These are phyloP conservation scores for Kryphioiulus occultus DNA, from an alignment of 2,888 invertebrate species.

Conservation along the genomic window DNA sequence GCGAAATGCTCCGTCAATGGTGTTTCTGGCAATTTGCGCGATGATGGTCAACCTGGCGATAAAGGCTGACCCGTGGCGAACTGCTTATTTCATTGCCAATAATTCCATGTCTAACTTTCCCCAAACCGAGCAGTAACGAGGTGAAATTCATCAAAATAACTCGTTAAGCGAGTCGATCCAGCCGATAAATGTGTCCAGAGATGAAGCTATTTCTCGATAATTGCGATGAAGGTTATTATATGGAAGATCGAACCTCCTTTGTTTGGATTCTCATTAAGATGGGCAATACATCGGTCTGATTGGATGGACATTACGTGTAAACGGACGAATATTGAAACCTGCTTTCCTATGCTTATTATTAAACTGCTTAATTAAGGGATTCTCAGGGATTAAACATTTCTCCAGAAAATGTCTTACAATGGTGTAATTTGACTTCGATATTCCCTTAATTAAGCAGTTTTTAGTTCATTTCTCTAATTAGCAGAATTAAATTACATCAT, in stretches of 20 bases:
- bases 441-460: too few relatives aligned
- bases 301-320: background rate
- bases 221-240: background rate
- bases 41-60: background rate
- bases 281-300: background rate
- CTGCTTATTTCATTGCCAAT: constrained; percentile 4
- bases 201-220: background rate
- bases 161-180: background rate
- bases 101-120: background rate
- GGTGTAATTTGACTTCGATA: too few relatives aligned
- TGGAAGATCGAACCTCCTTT: constrained; percentile 10
- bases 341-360: too few relatives aligned
- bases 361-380: too few relatives aligned
- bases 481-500: too few relatives aligned
- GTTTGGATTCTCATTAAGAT: background rate
- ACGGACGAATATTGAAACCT: too few relatives aligned
- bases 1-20: background rate
- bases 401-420: too few relatives aligned
- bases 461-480: too few relatives aligned
- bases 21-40: background rate
- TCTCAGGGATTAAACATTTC: too few relatives aligned
- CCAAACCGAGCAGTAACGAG: constrained; percentile 14
- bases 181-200: background rate
- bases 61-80: background rate
- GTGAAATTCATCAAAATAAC: constrained; percentile 14